Evolutionary conservation across 2,797 vertebrate species (phyloP), one percentile per base, ranked within the genome.

Genomic region (Arctocebus calabarensis): DNA sequence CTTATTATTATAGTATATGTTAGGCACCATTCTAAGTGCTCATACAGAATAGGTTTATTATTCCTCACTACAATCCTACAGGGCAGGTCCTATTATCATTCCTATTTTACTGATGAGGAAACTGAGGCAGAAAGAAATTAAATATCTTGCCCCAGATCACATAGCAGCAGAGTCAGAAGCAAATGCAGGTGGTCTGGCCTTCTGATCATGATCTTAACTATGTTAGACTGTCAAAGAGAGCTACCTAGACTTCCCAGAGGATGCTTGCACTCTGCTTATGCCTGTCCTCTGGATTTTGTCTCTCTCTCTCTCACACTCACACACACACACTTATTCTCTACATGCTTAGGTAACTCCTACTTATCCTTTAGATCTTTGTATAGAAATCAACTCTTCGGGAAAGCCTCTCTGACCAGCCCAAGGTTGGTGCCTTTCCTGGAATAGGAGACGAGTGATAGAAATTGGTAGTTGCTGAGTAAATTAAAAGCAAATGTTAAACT

Each of bases 371-470:
- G 48, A 70, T 61, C 45, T 87, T 84, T 66, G 52, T 66, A 48
- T 37, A 94, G 62, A 97, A 91, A 88, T 68, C 40, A 66, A 5
- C 52, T 71, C 57, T 70, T 93, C 37, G 55, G 71, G 78, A 40
- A 81, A 48, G 16, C 0, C 17, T 89, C 82, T 79, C 61, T 77
- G 52, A 59, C 19, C n/a, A 34, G 48, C 48, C 48, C 48, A 52
- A 52, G 48, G 48, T 52, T 52, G 48, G 48, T 52, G 48, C 48
- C 48, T 52, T 52, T 52, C 48, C 48, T 52, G 48, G 48, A 52
- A 14, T 52, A 52, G 48, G 66, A 66, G 16, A 34, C 71, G 43
- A 61, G 43, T 17, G 16, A 34, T 7, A 19, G 4, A 48, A 2
- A 13, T 68, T 74, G n/a, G 34, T 27, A 34, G 37, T 19, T 87